Percentiles rank a stretch among this genome's conserved stretches.
phyloP scores from a whole-genome alignment of 2,113 vertebrate species.

The Chloropsis hardwickii region DNA sequence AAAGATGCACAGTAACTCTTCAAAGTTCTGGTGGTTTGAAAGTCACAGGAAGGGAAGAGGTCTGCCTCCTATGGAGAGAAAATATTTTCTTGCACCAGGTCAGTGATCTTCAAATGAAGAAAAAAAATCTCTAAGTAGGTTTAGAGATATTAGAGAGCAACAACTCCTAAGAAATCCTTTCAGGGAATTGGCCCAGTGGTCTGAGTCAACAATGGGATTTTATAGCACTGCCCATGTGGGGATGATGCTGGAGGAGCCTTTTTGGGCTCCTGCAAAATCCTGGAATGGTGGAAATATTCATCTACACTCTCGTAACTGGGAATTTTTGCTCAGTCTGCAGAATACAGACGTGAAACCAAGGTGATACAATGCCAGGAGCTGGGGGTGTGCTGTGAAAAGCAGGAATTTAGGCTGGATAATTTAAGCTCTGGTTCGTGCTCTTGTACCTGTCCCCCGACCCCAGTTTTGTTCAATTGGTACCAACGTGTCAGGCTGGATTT shows the following conservation, averaged over 20 bases:
- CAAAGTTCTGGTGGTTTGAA: constrained; percentile 37
- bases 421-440: background rate
- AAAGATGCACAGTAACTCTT: constrained; percentile 37
- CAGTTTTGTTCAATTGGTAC: background rate
- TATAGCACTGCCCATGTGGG: fast-evolving
- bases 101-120: constrained; percentile 45
- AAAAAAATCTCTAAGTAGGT: background rate
- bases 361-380: background rate
- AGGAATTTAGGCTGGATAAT: constrained; percentile 5
- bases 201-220: background rate
- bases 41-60: constrained; percentile 54
- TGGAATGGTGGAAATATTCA: background rate
- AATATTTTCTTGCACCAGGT: constrained; percentile 67
- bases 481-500: constrained; percentile 56
- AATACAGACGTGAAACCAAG: background rate
- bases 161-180: background rate
- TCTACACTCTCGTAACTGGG: background rate
- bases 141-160: background rate
- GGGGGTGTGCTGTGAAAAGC: background rate
- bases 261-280: background rate
- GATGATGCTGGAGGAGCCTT: background rate
- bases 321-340: background rate
- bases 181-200: background rate
- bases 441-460: background rate
- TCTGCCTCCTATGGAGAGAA: constrained; percentile 8